Evolutionary conservation across 2,113 vertebrate genomes (phyloP).

Genomic region (Dicentrarchus labrax): DNA sequence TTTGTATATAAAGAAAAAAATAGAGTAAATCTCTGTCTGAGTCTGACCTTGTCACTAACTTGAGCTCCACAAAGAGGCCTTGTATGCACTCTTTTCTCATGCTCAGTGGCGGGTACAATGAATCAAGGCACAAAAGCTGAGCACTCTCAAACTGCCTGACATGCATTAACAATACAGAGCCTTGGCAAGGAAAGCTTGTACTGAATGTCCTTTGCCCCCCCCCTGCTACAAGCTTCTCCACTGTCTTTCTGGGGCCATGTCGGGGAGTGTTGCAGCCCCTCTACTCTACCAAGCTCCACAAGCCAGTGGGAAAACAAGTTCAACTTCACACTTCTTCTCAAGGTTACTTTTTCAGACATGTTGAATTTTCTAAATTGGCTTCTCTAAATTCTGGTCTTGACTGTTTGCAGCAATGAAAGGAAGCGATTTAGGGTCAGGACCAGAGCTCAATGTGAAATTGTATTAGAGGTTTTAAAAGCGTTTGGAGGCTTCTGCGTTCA

Average conservation of each 20-base stretch:
- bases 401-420: constrained; percentile 37
- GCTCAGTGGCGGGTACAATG: constrained; percentile 64
- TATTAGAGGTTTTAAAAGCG: constrained; percentile 42
- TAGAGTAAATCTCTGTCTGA: constrained; percentile 40
- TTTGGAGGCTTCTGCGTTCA: constrained; percentile 40
- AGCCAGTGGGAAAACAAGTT: constrained; percentile 53
- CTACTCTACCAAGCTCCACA: constrained; percentile 14
- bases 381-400: not conserved
- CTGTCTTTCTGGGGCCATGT: constrained; percentile 60
- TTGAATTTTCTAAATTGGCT: constrained; percentile 29
- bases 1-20: constrained; percentile 28
- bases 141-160: constrained; percentile 74
- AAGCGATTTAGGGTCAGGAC: constrained; percentile 38
- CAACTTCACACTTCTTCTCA: constrained; percentile 36
- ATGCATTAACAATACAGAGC: constrained; percentile 74
- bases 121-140: constrained; percentile 74
- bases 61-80: constrained; percentile 67
- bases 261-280: constrained; percentile 33
- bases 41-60: constrained; percentile 61
- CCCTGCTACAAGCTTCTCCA: constrained; percentile 56
- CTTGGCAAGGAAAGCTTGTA: constrained; percentile 73
- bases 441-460: constrained; percentile 40
- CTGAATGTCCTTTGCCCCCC: constrained; percentile 68
- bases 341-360: constrained; percentile 18
- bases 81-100: constrained; percentile 66